Evolutionary conservation across 2,797 vertebrate species (phyloP), one percentile per base, ranked within the genome.

Genomic region (Parauchenoglanis punctatus): DNA sequence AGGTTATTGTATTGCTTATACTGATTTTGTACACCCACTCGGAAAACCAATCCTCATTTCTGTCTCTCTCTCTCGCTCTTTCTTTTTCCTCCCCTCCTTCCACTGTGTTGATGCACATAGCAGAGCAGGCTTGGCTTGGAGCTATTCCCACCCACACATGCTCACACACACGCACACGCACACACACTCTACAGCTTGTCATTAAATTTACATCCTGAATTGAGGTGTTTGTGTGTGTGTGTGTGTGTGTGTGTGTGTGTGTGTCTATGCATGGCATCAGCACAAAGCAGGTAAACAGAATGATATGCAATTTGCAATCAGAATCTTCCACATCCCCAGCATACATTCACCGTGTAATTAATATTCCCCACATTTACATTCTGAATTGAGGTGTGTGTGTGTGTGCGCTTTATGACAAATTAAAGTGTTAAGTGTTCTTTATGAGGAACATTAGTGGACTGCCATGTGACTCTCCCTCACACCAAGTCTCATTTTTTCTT

Each of bases 61-160:
- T 52, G 59, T 87, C 67, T 88, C 80, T 83, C 86, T 86, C 83
- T 72, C 84, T 88, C 73, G 15, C 59, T 70, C 35, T 84, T 49
- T 65, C 83, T 56, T 78, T 88, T 87, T 54, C 84, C 49, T 87
- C 77, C 54, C 76, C 82, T 46, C 76, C 23, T 83, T 46, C 85
- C 18, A 73, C 61, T 83, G n/a, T 82, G 56, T 85, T 76, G 86
- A 67, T 88, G 63, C 68, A 80, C 86, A 87, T 70, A 84, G 86
- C 86, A 86, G 65, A 61, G 52, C 87, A 82, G 78, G 86, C 83
- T 87, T 85, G 83, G 88, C 89, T 87, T 89, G 85, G 84, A 89
- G 89, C 88, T 68, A 58, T 89, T 88, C 59, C 86, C 90, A 89
- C 90, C 87, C 87, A 89, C 90, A 84, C 88, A 84, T 63, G 67